Evolutionary conservation across 2,888 invertebrate species (phyloP).

Genomic region (Oligia latruncula): DNA sequence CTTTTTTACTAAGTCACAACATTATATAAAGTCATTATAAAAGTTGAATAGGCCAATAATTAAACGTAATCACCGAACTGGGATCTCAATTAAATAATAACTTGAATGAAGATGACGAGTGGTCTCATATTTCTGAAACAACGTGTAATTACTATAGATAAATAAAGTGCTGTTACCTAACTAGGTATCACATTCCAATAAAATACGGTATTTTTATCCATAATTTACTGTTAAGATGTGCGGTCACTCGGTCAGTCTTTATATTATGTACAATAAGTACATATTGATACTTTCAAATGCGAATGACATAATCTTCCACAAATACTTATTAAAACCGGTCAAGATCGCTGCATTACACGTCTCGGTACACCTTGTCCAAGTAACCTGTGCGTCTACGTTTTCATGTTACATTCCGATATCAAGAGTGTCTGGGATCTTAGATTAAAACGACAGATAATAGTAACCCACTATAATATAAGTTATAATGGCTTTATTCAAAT

Average conservation of each 20-base stretch:
- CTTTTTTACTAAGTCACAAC: slow-evolving; percentile 50
- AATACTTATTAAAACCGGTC: slow-evolving; percentile 55
- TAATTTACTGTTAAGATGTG: slow-evolving; percentile 21
- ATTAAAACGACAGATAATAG: slow-evolving; percentile 12
- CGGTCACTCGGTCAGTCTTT: slow-evolving; percentile 14
- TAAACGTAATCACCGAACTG: slow-evolving; percentile 62
- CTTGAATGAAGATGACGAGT: slow-evolving; percentile 46
- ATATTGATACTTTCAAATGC: slow-evolving; percentile 53
- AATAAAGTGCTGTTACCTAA: slow-evolving; percentile 51
- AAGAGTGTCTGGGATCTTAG: slow-evolving; percentile 25
- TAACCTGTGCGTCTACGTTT: slow-evolving; percentile 36
- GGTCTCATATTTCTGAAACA: slow-evolving; percentile 45
- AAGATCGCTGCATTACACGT: slow-evolving; percentile 45
- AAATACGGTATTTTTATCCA: background rate
- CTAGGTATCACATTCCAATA: slow-evolving; percentile 9
- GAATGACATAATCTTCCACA: slow-evolving; percentile 55
- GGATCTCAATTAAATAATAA: slow-evolving; percentile 63
- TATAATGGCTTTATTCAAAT: slow-evolving; percentile 11
- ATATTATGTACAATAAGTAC: background rate
- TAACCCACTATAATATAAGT: slow-evolving; percentile 11
- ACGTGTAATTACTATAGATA: slow-evolving; percentile 42
- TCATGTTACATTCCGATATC: slow-evolving; percentile 37
- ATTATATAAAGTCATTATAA: slow-evolving; percentile 67
- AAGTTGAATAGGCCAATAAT: slow-evolving; percentile 66
- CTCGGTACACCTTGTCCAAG: slow-evolving; percentile 35